Percentiles rank a stretch among this genome's conserved stretches.
Evolutionary conservation across 2,113 vertebrate species (phyloP).

Genomic region (Corydoras sp.): DNA sequence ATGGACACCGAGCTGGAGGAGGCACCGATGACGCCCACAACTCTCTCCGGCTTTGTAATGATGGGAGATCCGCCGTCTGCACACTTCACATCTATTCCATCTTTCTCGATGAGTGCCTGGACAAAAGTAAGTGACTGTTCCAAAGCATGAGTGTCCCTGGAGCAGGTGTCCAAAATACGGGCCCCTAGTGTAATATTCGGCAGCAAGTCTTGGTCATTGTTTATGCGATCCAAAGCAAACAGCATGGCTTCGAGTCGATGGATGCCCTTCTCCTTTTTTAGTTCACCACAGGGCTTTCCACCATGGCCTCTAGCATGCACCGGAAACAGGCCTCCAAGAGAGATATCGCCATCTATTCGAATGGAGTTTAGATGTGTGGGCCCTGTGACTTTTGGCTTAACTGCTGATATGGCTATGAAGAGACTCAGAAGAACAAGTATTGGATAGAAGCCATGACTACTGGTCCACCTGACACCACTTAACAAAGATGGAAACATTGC

Average conservation of each 20-base stretch:
- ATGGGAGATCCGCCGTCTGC: conserved; percentile 84
- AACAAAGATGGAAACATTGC: conserved; percentile 55
- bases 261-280: conserved; percentile 96
- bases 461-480: conserved; percentile 37
- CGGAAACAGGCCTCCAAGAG: conserved; percentile 90
- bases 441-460: conserved; percentile 35
- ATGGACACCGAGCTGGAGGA: conserved; percentile 96
- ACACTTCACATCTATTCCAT: conserved; percentile 90
- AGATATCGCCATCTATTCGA: conserved; percentile 95
- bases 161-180: conserved; percentile 95
- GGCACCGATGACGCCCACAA: conserved; percentile 92
- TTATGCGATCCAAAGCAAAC: conserved; percentile 95
- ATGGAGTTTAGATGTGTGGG: conserved; percentile 96
- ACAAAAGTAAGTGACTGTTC: conserved; percentile 98
- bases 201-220: conserved; percentile 90
- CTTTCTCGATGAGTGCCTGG: conserved; percentile 94
- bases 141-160: conserved; percentile 90
- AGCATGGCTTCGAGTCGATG: conserved; percentile 97
- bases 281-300: conserved; percentile 81
- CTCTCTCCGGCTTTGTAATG: conserved; percentile 90
- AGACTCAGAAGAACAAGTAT: conserved; percentile 60
- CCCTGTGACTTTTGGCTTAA: conserved; percentile 80
- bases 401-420: conserved; percentile 62
- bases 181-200: conserved; percentile 96
- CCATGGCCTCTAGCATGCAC: conserved; percentile 85